Evolutionary conservation across 2,797 vertebrate species (phyloP), one percentile per base, ranked within the genome.

Genomic region (Pelodytes ibericus): DNA sequence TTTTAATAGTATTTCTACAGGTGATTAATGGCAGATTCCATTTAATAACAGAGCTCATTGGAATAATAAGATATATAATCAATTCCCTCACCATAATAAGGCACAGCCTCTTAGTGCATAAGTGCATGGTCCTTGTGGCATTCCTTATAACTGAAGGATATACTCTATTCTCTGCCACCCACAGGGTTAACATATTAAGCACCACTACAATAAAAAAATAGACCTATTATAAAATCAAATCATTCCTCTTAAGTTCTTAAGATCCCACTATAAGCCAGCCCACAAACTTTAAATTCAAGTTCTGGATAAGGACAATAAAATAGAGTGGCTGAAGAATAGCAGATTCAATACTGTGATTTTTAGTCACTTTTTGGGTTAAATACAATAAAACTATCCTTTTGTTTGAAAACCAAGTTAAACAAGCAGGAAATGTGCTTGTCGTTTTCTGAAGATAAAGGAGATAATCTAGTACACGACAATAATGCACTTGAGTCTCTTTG

Each of bases 231-330:
- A 68, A 27, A 62, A 61, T 26, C 27, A 63, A 63, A n/a, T 39
- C 56, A 22, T 58, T 25, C 30, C 59, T 31, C 44, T 51, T 66
- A 56, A 74, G 72, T 61, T 74, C 41, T 67, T 30, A 8, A 57
- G 33, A 66, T 29, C 53, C 36, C 39, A 33, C 16, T 36, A 47
- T 20, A 30, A 75, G 56, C 44, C 44, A 68, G 44, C 51, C 33
- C 51, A 60, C 64, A 69, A 62, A 61, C 22, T n/a, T 75, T 49
- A 60, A 8, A 16, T 75, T 62, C 65, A 69, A 69, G 65, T 75
- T 33, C 25, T 30, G 26, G 56, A 44, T 57, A 26, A 74, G 10
- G 41, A 66, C 25, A 44, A 75, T 25, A 22, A n/a, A n/a, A 56
- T 31, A 27, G 24, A 64, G 62, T 27, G 29, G 63, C 56, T 44